Conservation (phyloP, 2,797 vertebrate genomes). For the Phaenicophaeus curvirostris region DNA sequence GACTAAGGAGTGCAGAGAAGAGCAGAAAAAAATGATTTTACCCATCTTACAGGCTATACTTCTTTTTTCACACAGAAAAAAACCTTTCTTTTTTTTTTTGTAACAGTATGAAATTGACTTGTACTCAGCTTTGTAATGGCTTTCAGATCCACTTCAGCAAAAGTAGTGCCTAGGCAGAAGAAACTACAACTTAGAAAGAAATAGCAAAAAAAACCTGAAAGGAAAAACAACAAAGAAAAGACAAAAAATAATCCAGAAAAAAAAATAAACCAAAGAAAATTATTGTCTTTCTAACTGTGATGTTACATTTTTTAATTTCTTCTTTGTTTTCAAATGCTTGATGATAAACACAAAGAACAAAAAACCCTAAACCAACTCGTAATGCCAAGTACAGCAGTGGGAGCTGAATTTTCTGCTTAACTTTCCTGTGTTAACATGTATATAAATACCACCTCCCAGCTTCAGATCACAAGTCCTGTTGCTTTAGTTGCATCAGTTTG, state of each 20-base stretch:
- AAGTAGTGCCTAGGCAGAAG: background rate
- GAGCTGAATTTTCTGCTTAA: background rate
- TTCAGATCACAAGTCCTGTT: background rate
- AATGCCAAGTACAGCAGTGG: background rate
- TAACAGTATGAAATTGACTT: background rate
- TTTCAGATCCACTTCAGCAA: background rate
- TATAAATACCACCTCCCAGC: background rate
- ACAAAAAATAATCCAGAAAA: too few species aligned
- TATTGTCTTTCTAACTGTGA: background rate
- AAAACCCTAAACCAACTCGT: background rate
- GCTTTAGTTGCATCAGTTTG: background rate
- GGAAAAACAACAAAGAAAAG: background rate
- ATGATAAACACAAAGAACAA: background rate
- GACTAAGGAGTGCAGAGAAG: background rate
- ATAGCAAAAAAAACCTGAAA: background rate
- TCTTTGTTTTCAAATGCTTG: background rate
- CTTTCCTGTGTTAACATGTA: background rate
- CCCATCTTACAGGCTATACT: background rate
- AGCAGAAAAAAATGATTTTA: background rate
- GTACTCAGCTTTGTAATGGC: background rate
- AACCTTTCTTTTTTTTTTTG: background rate
- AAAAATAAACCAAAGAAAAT: background rate
- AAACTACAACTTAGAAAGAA: background rate
- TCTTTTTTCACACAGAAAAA: background rate
- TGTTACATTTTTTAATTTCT: background rate